These are phyloP conservation scores for Atta cephalotes DNA, from an alignment of 1,140 invertebrate species.

Conservation along the genomic window DNA sequence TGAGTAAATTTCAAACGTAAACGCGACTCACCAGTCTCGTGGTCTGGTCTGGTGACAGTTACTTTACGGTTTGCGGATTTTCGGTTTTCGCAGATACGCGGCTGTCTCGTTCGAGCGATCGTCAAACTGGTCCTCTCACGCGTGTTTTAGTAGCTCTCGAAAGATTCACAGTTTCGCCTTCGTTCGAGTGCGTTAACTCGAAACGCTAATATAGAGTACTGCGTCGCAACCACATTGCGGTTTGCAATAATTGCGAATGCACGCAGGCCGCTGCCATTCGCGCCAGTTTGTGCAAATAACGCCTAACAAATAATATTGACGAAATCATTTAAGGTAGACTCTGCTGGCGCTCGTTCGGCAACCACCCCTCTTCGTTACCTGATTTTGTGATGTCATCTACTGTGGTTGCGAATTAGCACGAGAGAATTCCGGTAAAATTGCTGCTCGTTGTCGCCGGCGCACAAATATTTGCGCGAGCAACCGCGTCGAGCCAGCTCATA, in stretches of 20 bases:
- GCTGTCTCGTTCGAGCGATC: not conserved
- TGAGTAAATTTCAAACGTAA: conserved; percentile 56
- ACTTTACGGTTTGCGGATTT: conserved; percentile 3
- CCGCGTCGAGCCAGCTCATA: conserved; percentile 28
- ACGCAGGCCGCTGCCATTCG: conserved; percentile 20
- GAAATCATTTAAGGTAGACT: conserved; percentile 10
- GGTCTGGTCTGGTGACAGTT: not conserved
- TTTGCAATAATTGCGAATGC: conserved; percentile 42
- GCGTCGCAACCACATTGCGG: not conserved
- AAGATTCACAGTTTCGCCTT: conserved; percentile 7
- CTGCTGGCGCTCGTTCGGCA: conserved; percentile 22
- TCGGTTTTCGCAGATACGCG: conserved; percentile 2
- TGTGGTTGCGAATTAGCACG: conserved; percentile 64
- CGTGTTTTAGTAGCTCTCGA: not conserved
- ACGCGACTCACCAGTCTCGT: not conserved
- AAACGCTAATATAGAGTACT: conserved; percentile 3
- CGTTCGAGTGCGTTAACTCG: conserved; percentile 31
- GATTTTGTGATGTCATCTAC: conserved; percentile 37
- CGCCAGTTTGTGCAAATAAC: conserved; percentile 50
- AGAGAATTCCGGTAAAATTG: conserved; percentile 57
- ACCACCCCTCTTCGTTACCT: not conserved
- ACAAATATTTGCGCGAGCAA: conserved; percentile 70
- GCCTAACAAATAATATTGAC: conserved; percentile 24
- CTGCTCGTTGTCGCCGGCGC: conserved; percentile 54
- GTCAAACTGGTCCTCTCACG: not conserved